Evolutionary conservation across 2,888 invertebrate species (phyloP), one percentile per base, ranked within the genome.

Genomic region (Hirtodrosophila confusa): DNA sequence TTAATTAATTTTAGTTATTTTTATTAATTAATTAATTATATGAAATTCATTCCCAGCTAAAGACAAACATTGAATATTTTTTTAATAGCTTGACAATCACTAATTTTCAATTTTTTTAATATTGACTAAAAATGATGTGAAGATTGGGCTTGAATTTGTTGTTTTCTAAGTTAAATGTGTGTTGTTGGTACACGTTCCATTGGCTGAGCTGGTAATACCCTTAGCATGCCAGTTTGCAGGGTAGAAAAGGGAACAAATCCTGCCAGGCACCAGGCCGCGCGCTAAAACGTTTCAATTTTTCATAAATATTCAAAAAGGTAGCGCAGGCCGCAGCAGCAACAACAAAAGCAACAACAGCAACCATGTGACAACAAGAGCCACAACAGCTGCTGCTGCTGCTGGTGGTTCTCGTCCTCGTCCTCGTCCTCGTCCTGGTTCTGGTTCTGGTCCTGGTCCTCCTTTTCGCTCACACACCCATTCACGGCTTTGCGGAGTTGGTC

Each of bases 241-340:
- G 75, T 60, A 60, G 11, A 60, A 53, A 73, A 64, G 56, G 69
- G 63, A 53, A 73, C 57, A 69, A 69, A 63, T 63, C 35, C 63
- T 55, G 55, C 43, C 48, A 48, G 54, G 57, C 53, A 58, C 11
- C 69, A 50, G 43, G 69, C 51, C 63, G 75, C 56, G 82, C 71
- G 78, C 78, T 84, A 86, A 83, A 83, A 83, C 87, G 83, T 83
- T 83, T 83, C 85, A 86, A 84, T 83, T 83, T 86, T 83, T 83
- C 83, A 83, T 83, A 83, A 83, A 83, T 83, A 83, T 83, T 83
- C 83, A 83, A 83, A 83, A 83, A 86, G 83, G 83, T 86, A 84
- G 71, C 71, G 62, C 37, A 56, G 9, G 10, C 60, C 33, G 33
- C 47, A 56, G 37, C 61, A 61, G 40, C 61, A 57, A 31, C 39